phyloP scores from a whole-genome alignment of 2,797 vertebrate species.

The Peromyscus melanophrys region DNA sequence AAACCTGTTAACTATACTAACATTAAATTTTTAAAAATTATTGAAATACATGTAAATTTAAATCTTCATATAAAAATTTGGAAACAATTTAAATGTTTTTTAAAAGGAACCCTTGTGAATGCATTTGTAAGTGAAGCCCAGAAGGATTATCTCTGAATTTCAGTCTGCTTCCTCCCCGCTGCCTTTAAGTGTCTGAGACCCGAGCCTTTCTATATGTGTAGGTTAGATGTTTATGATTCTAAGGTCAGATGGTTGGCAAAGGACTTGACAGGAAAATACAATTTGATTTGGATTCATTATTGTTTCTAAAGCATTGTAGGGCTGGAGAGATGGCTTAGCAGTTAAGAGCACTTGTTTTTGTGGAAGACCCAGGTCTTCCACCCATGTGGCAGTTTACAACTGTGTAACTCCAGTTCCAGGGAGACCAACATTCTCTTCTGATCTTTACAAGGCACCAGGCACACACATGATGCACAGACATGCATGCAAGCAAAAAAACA shows the following conservation, averaged over 20 bases:
- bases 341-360: background rate
- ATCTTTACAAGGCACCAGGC: background rate
- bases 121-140: background rate
- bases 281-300: constrained; percentile 33
- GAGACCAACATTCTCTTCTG: background rate
- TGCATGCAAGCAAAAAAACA: background rate
- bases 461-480: background rate
- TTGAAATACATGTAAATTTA: background rate
- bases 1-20: background rate
- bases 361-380: background rate
- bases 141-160: constrained; percentile 6
- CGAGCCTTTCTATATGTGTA: background rate
- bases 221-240: too few relatives aligned
- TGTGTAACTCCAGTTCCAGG: background rate
- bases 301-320: background rate
- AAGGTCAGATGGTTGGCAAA: background rate
- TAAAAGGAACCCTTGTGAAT: background rate
- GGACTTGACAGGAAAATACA: background rate
- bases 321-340: background rate
- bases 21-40: background rate
- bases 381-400: background rate
- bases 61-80: background rate
- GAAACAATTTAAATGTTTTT: background rate
- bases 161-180: background rate
- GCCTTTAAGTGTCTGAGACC: background rate